Evolutionary conservation across 1,140 invertebrate species (phyloP), one percentile per base, ranked within the genome.

Genomic region (Cyclargus thomasi): DNA sequence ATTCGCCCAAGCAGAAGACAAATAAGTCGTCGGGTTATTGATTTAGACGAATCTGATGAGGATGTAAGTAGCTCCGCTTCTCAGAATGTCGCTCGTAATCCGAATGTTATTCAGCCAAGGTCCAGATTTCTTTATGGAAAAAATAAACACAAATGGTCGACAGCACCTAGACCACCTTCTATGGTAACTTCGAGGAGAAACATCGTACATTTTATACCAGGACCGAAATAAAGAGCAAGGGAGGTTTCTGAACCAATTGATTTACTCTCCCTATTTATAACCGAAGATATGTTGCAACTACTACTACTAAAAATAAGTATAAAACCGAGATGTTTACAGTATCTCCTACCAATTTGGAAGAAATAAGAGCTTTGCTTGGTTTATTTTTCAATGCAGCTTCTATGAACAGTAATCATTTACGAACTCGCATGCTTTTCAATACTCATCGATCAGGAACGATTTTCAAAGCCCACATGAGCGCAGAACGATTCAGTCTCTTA

Each of bases 391-490:
- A 22, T 14, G 23, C 65, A 55, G 69, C 62, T 18, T 65, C 55
- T 64, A 21, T 59, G 16, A 67, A 68, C 65, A 65, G 66, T 11
- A 68, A 71, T 47, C 63, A 67, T n/a, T 67, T 71, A 20, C 63
- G 36, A 62, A 65, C 63, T 20, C 11, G 55, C 4, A 53, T 53
- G 18, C 66, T 70, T 8, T 70, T 64, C 29, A 53, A 70, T 53
- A 70, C 64, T 64, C 21, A 59, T 36, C 0, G 62, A 57, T 65
- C 55, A 18, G 55, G 63, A 0, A 63, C 63, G n/a, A 57, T 71
- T 36, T 68, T 71, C 17, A 63, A 68, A 11, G 67, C 55, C 3
- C 63, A 35, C 65, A 72, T 69, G 67, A 72, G 65, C 62, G 53
- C 35, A 17, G 67, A 69, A 17, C 53, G 65, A 69, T 72, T 72